Percentiles rank a stretch among this genome's conserved stretches.
phyloP scores from a whole-genome alignment of 2,888 invertebrate species.

The Bellardia bayeri region DNA sequence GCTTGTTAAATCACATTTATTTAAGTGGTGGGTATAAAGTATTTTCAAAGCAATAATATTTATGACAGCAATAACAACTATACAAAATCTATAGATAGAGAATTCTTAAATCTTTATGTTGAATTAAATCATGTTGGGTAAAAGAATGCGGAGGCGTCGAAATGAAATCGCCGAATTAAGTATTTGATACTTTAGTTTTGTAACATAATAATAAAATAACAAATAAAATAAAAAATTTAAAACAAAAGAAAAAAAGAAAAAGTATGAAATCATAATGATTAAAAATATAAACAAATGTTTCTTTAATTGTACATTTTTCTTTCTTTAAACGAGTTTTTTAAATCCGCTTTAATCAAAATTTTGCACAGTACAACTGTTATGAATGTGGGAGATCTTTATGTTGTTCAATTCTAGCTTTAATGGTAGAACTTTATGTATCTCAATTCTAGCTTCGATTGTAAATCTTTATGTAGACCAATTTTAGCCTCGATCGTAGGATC shows the following conservation, averaged over 20 bases:
- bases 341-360: no score
- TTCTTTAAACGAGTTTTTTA: no score
- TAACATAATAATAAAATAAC: background rate
- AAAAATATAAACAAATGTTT: background rate
- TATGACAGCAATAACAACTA: background rate
- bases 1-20: background rate
- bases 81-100: background rate
- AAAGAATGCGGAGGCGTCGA: background rate
- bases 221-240: background rate
- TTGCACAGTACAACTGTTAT: no score
- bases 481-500: no score
- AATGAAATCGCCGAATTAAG: background rate
- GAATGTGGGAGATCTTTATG: no score
- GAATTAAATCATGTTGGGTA: constrained; percentile 1
- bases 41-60: background rate
- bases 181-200: background rate
- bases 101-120: constrained; percentile 6
- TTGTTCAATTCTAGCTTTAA: no score
- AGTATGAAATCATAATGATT: constrained; percentile 14
- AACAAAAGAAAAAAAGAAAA: constrained; percentile 8
- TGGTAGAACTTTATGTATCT: no score
- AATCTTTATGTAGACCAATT: no score
- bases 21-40: background rate
- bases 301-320: no score
- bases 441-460: no score